These are phyloP conservation scores for Agriopis marginaria DNA, from an alignment of 2,888 invertebrate species.

Conservation along the genomic window DNA sequence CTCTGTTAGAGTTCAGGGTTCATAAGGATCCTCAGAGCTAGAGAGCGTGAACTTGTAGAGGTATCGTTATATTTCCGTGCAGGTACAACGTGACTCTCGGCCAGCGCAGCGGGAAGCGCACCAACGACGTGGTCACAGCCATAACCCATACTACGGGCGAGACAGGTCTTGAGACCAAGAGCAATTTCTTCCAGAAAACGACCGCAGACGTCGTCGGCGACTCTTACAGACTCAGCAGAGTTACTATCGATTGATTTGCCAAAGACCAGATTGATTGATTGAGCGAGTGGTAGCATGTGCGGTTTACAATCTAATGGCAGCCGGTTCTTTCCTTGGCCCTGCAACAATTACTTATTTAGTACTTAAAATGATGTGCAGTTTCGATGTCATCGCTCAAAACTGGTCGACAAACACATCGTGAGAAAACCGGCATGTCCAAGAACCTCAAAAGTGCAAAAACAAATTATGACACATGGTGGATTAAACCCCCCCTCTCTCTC, in stretches of 20 bases:
- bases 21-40: no score
- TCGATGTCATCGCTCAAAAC: no score
- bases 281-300: no score
- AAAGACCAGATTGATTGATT: background rate
- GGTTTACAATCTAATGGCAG: no score
- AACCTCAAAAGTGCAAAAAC: background rate
- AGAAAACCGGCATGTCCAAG: no score
- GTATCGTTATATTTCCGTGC: slow-evolving; percentile 41
- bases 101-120: slow-evolving; percentile 63
- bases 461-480: background rate
- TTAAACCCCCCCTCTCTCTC: background rate
- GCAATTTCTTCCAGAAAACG: slow-evolving; percentile 70
- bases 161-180: slow-evolving; percentile 70
- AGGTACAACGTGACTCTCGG: slow-evolving; percentile 76
- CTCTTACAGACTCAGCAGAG: slow-evolving; percentile 71
- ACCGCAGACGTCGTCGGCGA: slow-evolving; percentile 73
- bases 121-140: slow-evolving; percentile 78
- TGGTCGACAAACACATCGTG: no score
- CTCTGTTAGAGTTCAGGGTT: no score
- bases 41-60: no score
- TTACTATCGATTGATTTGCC: slow-evolving; percentile 68
- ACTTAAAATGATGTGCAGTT: no score
- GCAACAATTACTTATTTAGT: no score
- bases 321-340: no score
- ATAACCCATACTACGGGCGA: slow-evolving; percentile 70